Conservation (phyloP, 2,888 invertebrate species). For the Agonopterix alstromeriana region DNA sequence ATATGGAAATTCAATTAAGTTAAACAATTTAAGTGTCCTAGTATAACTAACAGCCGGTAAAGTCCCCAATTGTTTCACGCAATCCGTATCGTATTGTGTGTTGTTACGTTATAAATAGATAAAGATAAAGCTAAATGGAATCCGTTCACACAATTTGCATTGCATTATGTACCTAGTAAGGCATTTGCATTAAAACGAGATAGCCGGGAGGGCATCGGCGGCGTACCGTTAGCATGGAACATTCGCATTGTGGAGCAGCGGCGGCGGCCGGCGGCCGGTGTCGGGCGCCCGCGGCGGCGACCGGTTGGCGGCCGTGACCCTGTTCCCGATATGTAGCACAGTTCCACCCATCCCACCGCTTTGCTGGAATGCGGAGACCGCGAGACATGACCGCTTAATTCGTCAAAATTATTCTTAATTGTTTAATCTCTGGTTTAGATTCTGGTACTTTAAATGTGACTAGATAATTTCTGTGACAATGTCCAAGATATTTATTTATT, state of each 20-base stretch:
- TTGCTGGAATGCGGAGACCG: constrained; percentile 56
- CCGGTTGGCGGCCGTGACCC: constrained; percentile 69
- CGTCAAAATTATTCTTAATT: neutral
- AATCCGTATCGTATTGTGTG: too few species aligned
- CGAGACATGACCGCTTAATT: constrained; percentile 34
- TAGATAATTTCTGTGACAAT: too few species aligned
- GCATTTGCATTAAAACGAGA: constrained; percentile 2
- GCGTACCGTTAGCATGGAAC: constrained; percentile 42
- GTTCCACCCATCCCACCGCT: constrained; percentile 44
- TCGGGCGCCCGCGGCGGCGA: too few species aligned
- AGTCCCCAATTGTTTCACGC: too few species aligned
- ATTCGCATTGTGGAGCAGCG: constrained; percentile 37
- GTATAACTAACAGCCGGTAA: too few species aligned
- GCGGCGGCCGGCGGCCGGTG: constrained; percentile 12
- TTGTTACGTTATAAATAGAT: too few species aligned
- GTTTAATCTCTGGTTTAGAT: too few species aligned
- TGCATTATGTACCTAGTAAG: neutral
- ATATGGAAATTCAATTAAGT: too few species aligned
- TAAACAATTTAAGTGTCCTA: too few species aligned
- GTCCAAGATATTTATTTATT: too few species aligned
- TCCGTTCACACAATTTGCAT: neutral
- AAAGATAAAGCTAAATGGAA: too few species aligned
- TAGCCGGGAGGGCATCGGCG: constrained; percentile 9
- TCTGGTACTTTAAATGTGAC: too few species aligned
- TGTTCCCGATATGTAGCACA: constrained; percentile 53